phyloP scores from a whole-genome alignment of 1,140 invertebrate species.

The Doryteuthis pealeii region DNA sequence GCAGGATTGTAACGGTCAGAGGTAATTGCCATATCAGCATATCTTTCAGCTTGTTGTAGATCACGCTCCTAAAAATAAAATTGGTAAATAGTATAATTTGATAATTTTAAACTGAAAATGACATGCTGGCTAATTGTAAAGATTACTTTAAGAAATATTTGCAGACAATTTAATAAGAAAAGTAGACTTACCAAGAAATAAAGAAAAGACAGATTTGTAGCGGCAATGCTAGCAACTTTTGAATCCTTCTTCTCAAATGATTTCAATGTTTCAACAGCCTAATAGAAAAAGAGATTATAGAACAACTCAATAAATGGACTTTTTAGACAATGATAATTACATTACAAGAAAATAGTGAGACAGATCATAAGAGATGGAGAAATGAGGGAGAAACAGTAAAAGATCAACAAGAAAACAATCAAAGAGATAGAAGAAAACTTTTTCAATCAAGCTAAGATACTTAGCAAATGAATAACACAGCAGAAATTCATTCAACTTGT shows the following conservation, averaged over 20 bases:
- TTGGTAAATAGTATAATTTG: neutral
- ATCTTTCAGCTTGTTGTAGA: slow-evolving; percentile 79
- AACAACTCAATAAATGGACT: neutral
- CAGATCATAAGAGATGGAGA: too few species aligned
- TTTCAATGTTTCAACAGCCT: slow-evolving; percentile 81
- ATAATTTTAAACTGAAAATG: too few species aligned
- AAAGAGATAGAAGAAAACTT: neutral
- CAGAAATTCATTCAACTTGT: too few species aligned
- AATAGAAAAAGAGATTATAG: slow-evolving; percentile 25
- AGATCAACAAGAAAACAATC: neutral
- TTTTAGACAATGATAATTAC: neutral
- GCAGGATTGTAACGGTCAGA: slow-evolving; percentile 79
- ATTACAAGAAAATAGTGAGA: too few species aligned
- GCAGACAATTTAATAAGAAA: too few species aligned
- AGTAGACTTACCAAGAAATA: slow-evolving; percentile 74
- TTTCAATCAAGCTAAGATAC: too few species aligned
- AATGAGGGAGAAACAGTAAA: too few species aligned
- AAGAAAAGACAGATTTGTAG: slow-evolving; percentile 89
- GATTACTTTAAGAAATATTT: too few species aligned
- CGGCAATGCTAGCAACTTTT: slow-evolving; percentile 79
- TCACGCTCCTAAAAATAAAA: slow-evolving; percentile 74
- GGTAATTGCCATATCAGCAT: slow-evolving; percentile 71
- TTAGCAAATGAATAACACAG: too few species aligned
- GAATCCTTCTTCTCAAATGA: slow-evolving; percentile 84
- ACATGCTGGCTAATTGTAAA: too few species aligned